Conservation (phyloP, 2,113 vertebrate genomes). For the Thermophis baileyi region DNA sequence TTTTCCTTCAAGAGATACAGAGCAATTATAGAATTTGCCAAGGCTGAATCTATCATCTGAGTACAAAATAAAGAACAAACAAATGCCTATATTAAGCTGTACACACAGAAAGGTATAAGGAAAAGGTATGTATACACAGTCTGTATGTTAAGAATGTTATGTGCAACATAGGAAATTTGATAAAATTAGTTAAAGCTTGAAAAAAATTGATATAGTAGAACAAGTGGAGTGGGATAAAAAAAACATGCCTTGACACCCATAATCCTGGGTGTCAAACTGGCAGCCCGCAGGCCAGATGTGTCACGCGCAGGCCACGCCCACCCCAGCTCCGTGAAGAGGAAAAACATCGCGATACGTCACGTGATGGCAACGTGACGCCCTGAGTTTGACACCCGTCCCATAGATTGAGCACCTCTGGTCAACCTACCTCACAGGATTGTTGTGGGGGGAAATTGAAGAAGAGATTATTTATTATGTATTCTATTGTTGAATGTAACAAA, state of each 20-base stretch:
- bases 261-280: too few species aligned
- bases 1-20: background rate
- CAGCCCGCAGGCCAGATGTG: too few species aligned
- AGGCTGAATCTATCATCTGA: background rate
- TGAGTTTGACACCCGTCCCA: background rate
- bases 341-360: too few species aligned
- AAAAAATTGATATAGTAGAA: background rate
- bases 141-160: background rate
- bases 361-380: too few species aligned
- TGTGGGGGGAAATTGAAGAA: background rate
- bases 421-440: background rate
- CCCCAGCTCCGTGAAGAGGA: too few species aligned
- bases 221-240: background rate
- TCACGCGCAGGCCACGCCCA: too few species aligned
- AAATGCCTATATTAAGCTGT: background rate
- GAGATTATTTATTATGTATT: background rate
- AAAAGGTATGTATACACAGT: background rate
- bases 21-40: background rate
- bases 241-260: background rate
- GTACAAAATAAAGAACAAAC: background rate
- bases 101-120: background rate
- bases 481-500: background rate
- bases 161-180: background rate
- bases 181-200: background rate
- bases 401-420: background rate